These are phyloP conservation scores for Coregonus suidteri DNA, from an alignment of 2,797 vertebrate species.

Conservation along the genomic window DNA sequence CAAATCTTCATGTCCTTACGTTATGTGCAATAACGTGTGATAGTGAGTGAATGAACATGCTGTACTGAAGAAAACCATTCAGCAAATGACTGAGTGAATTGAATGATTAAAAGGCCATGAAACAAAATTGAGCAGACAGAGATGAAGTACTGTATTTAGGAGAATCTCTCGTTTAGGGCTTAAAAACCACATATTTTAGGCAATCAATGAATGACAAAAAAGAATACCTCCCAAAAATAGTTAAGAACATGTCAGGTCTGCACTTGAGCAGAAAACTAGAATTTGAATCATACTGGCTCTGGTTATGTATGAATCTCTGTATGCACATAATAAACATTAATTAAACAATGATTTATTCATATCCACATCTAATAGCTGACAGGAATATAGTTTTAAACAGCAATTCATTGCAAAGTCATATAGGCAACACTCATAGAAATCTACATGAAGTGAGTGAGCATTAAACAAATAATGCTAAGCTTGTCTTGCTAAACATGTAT, in stretches of 20 bases:
- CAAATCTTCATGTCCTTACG: neutral
- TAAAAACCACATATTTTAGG: neutral
- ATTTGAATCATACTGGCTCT: neutral
- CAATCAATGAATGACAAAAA: neutral
- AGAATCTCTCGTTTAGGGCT: neutral
- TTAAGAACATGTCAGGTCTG: neutral
- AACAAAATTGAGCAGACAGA: neutral
- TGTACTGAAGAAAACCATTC: neutral
- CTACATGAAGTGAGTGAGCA: neutral
- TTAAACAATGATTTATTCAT: neutral
- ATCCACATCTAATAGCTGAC: neutral
- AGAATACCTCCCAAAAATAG: too few relatives aligned
- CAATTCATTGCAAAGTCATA: neutral
- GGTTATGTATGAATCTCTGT: neutral
- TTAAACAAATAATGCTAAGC: neutral
- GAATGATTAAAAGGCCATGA: neutral
- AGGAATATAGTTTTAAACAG: too few relatives aligned
- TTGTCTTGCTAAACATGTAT: neutral
- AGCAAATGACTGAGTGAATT: neutral
- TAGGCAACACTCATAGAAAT: neutral
- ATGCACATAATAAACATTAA: neutral
- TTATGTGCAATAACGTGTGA: neutral
- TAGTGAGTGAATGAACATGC: neutral
- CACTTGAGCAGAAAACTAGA: neutral
- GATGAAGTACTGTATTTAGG: neutral